A percentile compares a stretch with the other conserved stretches of the same genome.
phyloP scores from a whole-genome alignment of 2,888 invertebrate genomes.

The Pseudococcus viburni region DNA sequence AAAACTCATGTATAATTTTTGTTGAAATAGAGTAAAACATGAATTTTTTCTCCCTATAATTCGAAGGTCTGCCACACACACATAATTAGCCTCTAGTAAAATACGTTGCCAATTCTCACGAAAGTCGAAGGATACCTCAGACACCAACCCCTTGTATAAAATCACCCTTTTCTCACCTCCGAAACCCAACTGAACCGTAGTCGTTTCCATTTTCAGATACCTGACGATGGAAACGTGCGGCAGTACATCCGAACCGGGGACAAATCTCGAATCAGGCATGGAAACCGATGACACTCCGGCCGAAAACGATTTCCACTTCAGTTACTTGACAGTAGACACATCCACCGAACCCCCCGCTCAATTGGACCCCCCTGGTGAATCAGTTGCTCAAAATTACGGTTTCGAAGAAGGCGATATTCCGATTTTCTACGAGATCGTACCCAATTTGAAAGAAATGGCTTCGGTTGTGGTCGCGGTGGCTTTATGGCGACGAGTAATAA shows the following conservation, averaged over 20 bases:
- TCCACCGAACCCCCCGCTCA: background rate
- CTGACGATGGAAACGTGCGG: background rate
- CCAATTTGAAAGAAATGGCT: background rate
- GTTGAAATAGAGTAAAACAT: too few species aligned
- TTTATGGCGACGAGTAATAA: background rate
- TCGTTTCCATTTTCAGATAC: conserved; percentile 13
- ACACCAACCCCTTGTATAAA: too few species aligned
- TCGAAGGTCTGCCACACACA: too few species aligned
- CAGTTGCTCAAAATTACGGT: background rate
- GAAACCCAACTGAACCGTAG: background rate
- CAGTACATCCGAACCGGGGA: background rate
- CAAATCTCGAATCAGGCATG: background rate
- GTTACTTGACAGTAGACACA: background rate
- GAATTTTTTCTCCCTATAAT: too few species aligned
- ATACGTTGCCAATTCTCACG: too few species aligned
- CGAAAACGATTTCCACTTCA: background rate
- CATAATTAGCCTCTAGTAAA: too few species aligned
- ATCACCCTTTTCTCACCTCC: too few species aligned
- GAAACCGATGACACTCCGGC: background rate
- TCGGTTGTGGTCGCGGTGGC: background rate
- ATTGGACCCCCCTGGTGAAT: background rate
- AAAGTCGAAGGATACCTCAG: too few species aligned
- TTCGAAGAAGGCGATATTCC: background rate
- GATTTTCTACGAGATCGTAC: background rate
- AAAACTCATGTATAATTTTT: too few species aligned